Base-by-base conservation (phyloP, 2,888 invertebrate species). In the Pammene fasciana region DNA sequence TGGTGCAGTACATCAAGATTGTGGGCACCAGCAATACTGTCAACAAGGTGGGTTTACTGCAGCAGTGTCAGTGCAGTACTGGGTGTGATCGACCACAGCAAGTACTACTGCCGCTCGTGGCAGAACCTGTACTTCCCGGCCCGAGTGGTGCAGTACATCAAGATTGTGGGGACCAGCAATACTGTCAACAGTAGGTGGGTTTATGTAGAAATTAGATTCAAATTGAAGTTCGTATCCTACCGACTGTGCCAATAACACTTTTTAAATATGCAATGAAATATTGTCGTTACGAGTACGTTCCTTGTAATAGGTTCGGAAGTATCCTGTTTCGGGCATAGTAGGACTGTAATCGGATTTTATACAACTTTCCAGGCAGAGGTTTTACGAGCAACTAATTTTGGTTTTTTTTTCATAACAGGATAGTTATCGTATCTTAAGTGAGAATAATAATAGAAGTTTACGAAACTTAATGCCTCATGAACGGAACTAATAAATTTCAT, bases 21-120 rank as follows among this genome's bases (percentile, higher is more conserved):
- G 95, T 96, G 65, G 99, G 99, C 77, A 99, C 98, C 18, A 96
- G 98, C 86, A 99, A 99, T 86, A 98, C 99, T 16, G 97, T 98
- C 36, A 99, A 99, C 87, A 96, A 97, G 93, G 98, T 96, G 81
- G 77, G 41, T 59, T 38, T 6, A 2, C 4, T 14, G n/a, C n/a
- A 78, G 98, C 98, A 86, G 97, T 98, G 36, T 99, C 98, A 0
- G 97, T 98, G 91, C 98, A 99, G 86, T 97, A 99, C 87, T 99
- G 99, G 99, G 95, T 97, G 72, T 99, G 66, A 94, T 99, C 72
- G 99, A 99, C 91, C 97, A 99, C 93, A 96, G 97, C 74, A 94
- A 95, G 74, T 98, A 97, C 92, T 96, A 96, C 85, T 99, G 99
- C 86, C 95, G 99, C 71, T 99, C 99, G 16, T 99, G 98, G 98